Percentiles rank a stretch among this genome's conserved stretches.
phyloP scores from a whole-genome alignment of 2,888 invertebrate genomes.

The Lepidochrysops patricia region DNA sequence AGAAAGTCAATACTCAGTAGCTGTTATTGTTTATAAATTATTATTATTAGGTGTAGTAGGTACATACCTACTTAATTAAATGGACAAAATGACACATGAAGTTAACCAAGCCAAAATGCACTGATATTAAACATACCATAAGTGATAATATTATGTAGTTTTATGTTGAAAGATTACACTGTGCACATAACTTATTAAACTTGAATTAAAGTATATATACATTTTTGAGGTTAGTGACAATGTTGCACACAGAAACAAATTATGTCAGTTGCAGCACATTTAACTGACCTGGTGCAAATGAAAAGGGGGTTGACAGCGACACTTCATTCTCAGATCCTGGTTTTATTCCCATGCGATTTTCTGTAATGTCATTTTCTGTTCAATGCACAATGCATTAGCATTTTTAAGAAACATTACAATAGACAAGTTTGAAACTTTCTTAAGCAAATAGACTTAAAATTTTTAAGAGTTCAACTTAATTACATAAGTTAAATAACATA shows the following conservation, averaged over 20 bases:
- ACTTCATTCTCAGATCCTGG: slow-evolving; percentile 69
- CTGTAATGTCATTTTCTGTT: slow-evolving; percentile 60
- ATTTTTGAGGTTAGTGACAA: slow-evolving; percentile 64
- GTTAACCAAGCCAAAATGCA: slow-evolving; percentile 2
- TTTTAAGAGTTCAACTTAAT: no score
- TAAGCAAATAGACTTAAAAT: background rate
- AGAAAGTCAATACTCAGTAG: no score
- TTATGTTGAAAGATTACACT: background rate
- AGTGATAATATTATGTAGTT: slow-evolving; percentile 13
- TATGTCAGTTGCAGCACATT: slow-evolving; percentile 65
- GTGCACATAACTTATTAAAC: no score
- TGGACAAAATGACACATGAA: background rate
- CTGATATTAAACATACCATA: background rate
- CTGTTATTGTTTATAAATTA: no score
- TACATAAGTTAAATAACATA: no score
- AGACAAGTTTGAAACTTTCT: background rate
- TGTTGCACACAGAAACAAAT: slow-evolving; percentile 63
- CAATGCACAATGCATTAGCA: background rate
- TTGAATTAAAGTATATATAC: slow-evolving; percentile 20
- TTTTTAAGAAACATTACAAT: background rate
- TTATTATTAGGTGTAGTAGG: no score
- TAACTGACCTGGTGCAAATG: slow-evolving; percentile 73
- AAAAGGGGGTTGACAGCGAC: slow-evolving; percentile 70
- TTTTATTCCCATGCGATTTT: slow-evolving; percentile 71
- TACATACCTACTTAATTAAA: background rate